Base-by-base conservation (phyloP, 1,140 invertebrate genomes). In the Goniozus legneri region DNA sequence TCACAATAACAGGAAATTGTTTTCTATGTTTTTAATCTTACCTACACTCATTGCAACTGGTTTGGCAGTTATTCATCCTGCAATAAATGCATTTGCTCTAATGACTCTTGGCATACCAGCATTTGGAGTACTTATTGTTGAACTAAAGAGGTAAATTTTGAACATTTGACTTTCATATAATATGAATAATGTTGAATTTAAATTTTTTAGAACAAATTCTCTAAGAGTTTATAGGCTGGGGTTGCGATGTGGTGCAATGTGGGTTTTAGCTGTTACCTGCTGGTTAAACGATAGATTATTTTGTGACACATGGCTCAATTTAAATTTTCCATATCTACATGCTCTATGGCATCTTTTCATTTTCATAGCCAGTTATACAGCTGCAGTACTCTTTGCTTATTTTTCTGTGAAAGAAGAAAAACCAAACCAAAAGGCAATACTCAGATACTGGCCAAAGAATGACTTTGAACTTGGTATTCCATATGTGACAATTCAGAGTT, bases 341-440 rank as follows among this genome's bases (percentile, higher is more conserved):
- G 86, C 84, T 12, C 76, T 89, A 6, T 91, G 87, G 87, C 88
- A 91, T 69, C 75, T 90, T 14, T 80, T 90, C 31, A 89, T 89
- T 53, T 89, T 88, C 53, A 86, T 90, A 33, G 82, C 86, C 0
- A 82, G 84, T 34, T 89, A 89, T 48, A 84, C 84, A 6, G 83
- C 83, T 7, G 77, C 86, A 24, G 87, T 90, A 15, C 75, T 89
- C 0, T 88, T 86, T 64, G 86, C 87, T 1, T 90, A 88, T 65
- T 88, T 89, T 67, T 83, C 86, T 56, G 87, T 87, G 0, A 79
- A 80, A 42, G 81, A 84, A 34, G 84, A 87, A 58, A 74, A 79
- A 45, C 86, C 87, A 7, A 83, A 88, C 50, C 80, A 85, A 27
- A 79, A 77, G 32, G 84, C 87, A 0, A 68, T 83, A 35, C 68